Conservation (phyloP, 2,888 invertebrate species). For the Eumerus sabulonum region DNA sequence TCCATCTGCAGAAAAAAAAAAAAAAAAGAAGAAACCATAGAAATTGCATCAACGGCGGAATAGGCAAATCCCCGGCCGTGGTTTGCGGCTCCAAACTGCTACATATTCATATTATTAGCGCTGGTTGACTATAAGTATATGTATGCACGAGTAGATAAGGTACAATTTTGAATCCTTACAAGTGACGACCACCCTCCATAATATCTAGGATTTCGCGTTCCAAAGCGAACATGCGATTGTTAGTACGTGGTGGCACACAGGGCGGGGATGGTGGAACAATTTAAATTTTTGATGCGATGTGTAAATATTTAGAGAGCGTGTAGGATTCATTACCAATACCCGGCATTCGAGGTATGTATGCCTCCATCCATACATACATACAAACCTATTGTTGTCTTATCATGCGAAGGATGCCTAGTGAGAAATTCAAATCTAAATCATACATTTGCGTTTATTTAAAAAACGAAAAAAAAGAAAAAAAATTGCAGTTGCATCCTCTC, state of each 20-base stretch:
- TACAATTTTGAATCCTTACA: constrained; percentile 16
- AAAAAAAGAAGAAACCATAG: constrained; percentile 11
- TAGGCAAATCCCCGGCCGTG: constrained; percentile 25
- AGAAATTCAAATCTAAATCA: constrained; percentile 62
- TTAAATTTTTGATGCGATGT: constrained; percentile 67
- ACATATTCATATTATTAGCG: constrained; percentile 65
- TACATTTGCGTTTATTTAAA: constrained; percentile 61
- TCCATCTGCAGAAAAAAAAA: constrained; percentile 6
- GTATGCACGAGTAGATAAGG: constrained; percentile 28
- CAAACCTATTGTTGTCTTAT: neutral
- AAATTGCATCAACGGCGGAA: constrained; percentile 51
- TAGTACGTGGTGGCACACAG: neutral
- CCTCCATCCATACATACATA: constrained; percentile 6
- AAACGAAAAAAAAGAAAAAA: constrained; percentile 17
- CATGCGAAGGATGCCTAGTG: neutral
- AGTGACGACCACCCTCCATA: constrained; percentile 26
- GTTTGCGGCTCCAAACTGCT: constrained; percentile 43
- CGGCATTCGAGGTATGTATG: neutral
- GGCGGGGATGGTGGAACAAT: constrained; percentile 33
- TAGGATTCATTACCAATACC: constrained; percentile 67
- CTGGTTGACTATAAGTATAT: constrained; percentile 4
- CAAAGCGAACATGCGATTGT: too few species aligned
- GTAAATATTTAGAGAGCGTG: constrained; percentile 69
- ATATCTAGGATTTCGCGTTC: constrained; percentile 9
- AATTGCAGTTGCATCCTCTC: neutral